Percentiles rank a stretch among this genome's conserved stretches.
Conservation (phyloP, 2,797 vertebrate species). For the Botia kubotai region DNA sequence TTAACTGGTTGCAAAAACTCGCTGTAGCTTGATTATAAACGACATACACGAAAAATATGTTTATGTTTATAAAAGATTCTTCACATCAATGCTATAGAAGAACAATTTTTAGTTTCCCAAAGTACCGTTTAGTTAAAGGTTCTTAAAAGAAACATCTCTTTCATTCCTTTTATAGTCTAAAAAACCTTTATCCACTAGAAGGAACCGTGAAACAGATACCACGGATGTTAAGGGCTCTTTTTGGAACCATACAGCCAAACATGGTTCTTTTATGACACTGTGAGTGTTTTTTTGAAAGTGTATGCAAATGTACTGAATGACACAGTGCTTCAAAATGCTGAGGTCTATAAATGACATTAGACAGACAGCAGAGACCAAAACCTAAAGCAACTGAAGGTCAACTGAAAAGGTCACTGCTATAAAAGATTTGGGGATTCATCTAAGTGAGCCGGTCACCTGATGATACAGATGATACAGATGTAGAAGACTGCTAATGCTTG, state of each 20-base stretch:
- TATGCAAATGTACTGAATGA: neutral
- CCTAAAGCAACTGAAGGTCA: neutral
- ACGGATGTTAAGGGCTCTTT: too few species aligned
- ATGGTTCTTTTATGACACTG: too few species aligned
- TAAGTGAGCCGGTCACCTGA: neutral
- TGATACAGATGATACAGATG: neutral
- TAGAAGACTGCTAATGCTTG: neutral
- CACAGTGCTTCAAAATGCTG: neutral
- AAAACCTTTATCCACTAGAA: too few species aligned
- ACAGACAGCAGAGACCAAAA: slow-evolving; percentile 10
- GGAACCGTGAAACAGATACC: too few species aligned
- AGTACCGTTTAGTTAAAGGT: too few species aligned
- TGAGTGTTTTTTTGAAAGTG: too few species aligned
- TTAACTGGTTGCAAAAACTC: neutral
- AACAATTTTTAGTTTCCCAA: too few species aligned
- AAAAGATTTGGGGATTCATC: neutral
- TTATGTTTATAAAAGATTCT: too few species aligned
- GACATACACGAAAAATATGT: neutral
- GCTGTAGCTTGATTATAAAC: neutral
- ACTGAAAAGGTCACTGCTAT: neutral
- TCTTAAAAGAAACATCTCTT: too few species aligned
- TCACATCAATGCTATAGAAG: too few species aligned
- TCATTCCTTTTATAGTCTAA: too few species aligned
- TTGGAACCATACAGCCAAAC: too few species aligned
- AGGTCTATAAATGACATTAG: neutral